A percentile compares a stretch with the other conserved stretches of the same genome.
These are phyloP conservation scores for Caenorhabditis sp. DNA, from an alignment of 2,888 invertebrate genomes.

Conservation along the genomic window DNA sequence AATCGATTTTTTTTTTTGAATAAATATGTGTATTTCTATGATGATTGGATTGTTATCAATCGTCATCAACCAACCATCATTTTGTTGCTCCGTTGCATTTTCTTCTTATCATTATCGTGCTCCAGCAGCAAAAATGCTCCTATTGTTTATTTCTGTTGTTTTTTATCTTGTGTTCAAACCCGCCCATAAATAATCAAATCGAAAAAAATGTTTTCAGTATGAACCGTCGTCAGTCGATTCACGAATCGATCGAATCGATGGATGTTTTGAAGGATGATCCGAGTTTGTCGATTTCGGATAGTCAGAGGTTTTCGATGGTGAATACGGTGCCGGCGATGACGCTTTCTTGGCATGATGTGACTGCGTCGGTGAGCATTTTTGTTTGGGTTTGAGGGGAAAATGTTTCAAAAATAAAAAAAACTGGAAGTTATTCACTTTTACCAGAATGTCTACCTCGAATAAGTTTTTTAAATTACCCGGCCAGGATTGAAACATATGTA, in stretches of 20 bases:
- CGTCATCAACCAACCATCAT: constrained; percentile 16
- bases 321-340: constrained; percentile 60
- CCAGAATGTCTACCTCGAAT: too few relatives aligned
- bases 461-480: too few relatives aligned
- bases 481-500: too few relatives aligned
- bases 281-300: neutral
- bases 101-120: too few relatives aligned
- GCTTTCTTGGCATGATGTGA: constrained; percentile 64
- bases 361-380: constrained; percentile 43
- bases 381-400: too few relatives aligned
- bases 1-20: neutral
- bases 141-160: neutral
- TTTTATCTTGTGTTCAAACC: neutral
- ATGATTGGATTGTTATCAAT: constrained; percentile 9
- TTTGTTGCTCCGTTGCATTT: too few relatives aligned
- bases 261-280: constrained; percentile 9
- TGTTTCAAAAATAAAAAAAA: too few relatives aligned
- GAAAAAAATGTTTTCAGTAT: too few relatives aligned
- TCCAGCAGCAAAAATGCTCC: neutral
- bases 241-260: constrained; percentile 30
- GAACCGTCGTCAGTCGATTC: constrained; percentile 8
- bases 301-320: constrained; percentile 37
- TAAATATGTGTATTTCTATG: neutral
- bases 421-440: too few relatives aligned
- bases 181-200: neutral